phyloP scores from a whole-genome alignment of 2,888 invertebrate species.

The Cybosia mesomella region DNA sequence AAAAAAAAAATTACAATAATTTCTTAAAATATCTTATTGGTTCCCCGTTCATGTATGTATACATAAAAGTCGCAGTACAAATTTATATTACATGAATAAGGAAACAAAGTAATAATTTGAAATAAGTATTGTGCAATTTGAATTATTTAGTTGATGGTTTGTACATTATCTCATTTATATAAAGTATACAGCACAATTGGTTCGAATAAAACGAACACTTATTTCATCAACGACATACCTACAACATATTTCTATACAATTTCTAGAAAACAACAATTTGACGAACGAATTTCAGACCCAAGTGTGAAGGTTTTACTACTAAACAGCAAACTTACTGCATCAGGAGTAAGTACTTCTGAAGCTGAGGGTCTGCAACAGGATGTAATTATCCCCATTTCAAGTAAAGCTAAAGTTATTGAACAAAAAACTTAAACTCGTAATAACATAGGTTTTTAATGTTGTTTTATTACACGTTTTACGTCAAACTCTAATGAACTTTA shows the following conservation, averaged over 20 bases:
- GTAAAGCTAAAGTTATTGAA: slow-evolving; percentile 34
- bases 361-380: slow-evolving; percentile 86
- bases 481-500: slow-evolving; percentile 4
- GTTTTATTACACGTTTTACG: slow-evolving; percentile 13
- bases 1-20: not conserved
- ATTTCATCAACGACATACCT: too few species aligned
- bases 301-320: not conserved
- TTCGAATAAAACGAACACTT: not conserved
- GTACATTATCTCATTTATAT: not conserved
- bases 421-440: slow-evolving; percentile 33
- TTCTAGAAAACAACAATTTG: not conserved
- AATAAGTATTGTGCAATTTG: not conserved
- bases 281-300: not conserved
- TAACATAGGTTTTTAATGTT: slow-evolving; percentile 20
- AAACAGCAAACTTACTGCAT: slow-evolving; percentile 81
- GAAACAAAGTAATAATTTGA: too few species aligned
- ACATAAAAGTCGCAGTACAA: not conserved
- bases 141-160: not conserved
- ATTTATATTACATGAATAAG: not conserved
- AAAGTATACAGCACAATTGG: not conserved
- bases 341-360: slow-evolving; percentile 87
- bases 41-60: too few species aligned
- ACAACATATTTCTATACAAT: not conserved
- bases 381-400: slow-evolving; percentile 81
- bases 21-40: too few species aligned